These are phyloP conservation scores for Microplitis demolitor DNA, from an alignment of 1,140 invertebrate species.

Conservation along the genomic window DNA sequence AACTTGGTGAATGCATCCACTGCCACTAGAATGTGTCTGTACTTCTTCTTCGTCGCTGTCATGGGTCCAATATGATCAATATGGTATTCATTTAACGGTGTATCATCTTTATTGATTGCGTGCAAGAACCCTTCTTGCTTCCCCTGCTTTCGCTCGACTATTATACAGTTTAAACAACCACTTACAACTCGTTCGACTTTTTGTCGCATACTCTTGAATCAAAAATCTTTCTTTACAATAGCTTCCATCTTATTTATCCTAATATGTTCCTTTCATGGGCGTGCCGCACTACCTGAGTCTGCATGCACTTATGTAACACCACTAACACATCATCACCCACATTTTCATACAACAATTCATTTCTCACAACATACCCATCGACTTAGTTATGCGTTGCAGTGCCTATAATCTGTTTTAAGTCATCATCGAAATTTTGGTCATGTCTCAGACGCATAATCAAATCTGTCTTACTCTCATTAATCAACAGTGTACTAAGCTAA, in stretches of 20 bases:
- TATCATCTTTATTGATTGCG: constrained; percentile 39
- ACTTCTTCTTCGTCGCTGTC: constrained; percentile 22
- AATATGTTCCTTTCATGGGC: constrained; percentile 16
- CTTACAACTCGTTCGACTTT: constrained; percentile 37
- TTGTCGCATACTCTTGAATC: constrained; percentile 39
- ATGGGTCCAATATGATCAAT: constrained; percentile 43
- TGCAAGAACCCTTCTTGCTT: constrained; percentile 52
- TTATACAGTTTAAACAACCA: constrained; percentile 50
- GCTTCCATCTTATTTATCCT: constrained; percentile 45
- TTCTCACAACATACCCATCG: constrained; percentile 3
- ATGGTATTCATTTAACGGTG: constrained; percentile 41
- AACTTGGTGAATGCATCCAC: constrained; percentile 41
- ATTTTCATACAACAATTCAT: constrained; percentile 36
- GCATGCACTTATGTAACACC: constrained; percentile 12
- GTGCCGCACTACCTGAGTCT: not conserved
- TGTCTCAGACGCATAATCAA: not conserved
- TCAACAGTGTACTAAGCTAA: not conserved
- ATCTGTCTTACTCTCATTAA: not conserved
- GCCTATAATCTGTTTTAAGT: not conserved
- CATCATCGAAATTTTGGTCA: not conserved
- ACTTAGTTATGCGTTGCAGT: not conserved
- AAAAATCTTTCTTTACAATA: constrained; percentile 47
- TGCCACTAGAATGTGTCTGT: constrained; percentile 33
- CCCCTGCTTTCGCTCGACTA: constrained; percentile 48
- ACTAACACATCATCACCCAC: constrained; percentile 25